Evolutionary conservation across 2,797 vertebrate species (phyloP), one percentile per base, ranked within the genome.

Genomic region (Pseudopleuronectes americanus): DNA sequence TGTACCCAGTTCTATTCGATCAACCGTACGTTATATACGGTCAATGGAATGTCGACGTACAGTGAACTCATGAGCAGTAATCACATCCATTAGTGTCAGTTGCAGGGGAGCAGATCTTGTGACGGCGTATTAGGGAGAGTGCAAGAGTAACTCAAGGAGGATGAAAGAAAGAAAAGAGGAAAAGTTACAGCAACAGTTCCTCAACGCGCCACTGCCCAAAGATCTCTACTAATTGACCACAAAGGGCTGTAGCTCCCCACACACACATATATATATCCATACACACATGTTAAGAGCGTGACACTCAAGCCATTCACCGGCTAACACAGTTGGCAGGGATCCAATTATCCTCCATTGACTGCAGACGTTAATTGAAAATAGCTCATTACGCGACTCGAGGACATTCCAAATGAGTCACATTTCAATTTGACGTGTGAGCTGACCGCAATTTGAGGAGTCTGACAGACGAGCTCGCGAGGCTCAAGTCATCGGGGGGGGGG

Each of bases 291-390:
- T 54, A 62, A 21, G 31, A 48, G 23, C 13, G 10, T 33, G 45
- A 58, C 65, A 82, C 58, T 49, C 56, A 56, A 68, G 69, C 64
- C 68, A 72, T 83, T 80, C 83, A 85, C 77, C 81, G 43, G 67
- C 83, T 74, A 79, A 86, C 86, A 86, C 77, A 88, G 63, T 79
- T 84, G 91, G 85, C 86, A 62, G 72, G 57, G 59, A 76, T 56
- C 87, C 90, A 77, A 77, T 83, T 80, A 82, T 80, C 75, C 74
- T 59, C 55, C 38, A 43, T 6, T 75, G 74, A 79, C 78, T 63
- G 64, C 59, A 53, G 52, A 76, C 77, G 87, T 83, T 86, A 77
- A 91, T 83, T 85, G 66, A 86, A 80, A 91, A 84, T 75, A 77
- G 66, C 3, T 85, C 84, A 84, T 85, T 76, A 81, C 1, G 58